Evolutionary conservation across 2,888 invertebrate genomes (phyloP).

Genomic region (Drosophila emarginata): DNA sequence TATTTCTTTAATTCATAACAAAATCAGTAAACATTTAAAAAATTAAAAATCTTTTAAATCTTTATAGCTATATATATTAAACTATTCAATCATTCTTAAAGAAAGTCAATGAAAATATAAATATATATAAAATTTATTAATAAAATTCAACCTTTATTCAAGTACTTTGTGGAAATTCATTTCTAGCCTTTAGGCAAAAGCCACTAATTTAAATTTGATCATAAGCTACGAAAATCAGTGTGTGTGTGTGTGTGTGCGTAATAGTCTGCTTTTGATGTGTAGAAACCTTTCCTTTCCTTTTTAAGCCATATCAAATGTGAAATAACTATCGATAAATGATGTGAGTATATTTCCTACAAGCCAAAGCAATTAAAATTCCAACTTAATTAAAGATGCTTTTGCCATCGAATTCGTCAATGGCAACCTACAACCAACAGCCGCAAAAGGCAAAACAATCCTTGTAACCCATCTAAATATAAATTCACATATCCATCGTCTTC

Average conservation of each 20-base stretch:
- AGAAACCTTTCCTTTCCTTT: constrained; percentile 6
- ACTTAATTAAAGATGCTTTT: constrained; percentile 66
- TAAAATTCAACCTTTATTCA: background rate
- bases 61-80: no score
- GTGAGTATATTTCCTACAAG: constrained; percentile 52
- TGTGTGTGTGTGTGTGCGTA: constrained; percentile 13
- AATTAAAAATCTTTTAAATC: no score
- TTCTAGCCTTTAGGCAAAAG: background rate
- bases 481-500: constrained; percentile 38
- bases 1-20: no score
- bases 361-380: constrained; percentile 41
- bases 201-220: constrained; percentile 34
- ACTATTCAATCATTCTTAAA: no score
- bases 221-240: constrained; percentile 34
- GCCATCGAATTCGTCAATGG: constrained; percentile 66
- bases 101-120: background rate
- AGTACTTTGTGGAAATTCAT: background rate
- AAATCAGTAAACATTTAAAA: no score
- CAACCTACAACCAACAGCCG: constrained; percentile 56
- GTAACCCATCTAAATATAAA: constrained; percentile 7
- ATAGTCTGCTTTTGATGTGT: constrained; percentile 63
- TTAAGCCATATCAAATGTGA: constrained; percentile 60
- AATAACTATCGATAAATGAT: constrained; percentile 69
- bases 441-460: constrained; percentile 56
- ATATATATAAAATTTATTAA: background rate